Conservation (phyloP, 2,888 invertebrate genomes). For the Spisula subtruncata region DNA sequence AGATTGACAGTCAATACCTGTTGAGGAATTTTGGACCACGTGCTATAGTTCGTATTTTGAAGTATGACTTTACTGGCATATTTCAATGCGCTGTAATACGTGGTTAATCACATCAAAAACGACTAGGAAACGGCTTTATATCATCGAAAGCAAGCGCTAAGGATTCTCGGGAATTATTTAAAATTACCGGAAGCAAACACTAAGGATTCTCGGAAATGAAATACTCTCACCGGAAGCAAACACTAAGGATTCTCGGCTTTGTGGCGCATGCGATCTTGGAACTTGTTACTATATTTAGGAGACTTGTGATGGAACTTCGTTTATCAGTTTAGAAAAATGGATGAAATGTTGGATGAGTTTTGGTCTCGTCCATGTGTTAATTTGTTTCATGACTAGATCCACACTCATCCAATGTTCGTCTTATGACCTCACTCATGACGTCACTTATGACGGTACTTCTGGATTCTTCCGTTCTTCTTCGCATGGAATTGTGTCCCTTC, state of each 20-base stretch:
- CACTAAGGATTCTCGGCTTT: slow-evolving; percentile 29
- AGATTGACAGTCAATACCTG: background rate
- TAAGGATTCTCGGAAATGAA: background rate
- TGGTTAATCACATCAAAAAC: slow-evolving; percentile 33
- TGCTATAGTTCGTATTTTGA: slow-evolving; percentile 51
- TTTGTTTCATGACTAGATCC: slow-evolving; percentile 70
- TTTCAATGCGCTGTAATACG: slow-evolving; percentile 50
- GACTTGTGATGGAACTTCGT: slow-evolving; percentile 2
- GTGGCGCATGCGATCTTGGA: slow-evolving; percentile 28
- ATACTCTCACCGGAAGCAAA: slow-evolving; percentile 11
- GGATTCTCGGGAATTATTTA: background rate
- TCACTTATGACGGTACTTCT: slow-evolving; percentile 47
- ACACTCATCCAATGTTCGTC: slow-evolving; percentile 72
- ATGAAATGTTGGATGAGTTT: slow-evolving; percentile 69
- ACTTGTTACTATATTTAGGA: slow-evolving; percentile 35
- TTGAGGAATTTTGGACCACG: slow-evolving; percentile 44
- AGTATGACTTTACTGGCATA: slow-evolving; percentile 32
- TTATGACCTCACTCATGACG: slow-evolving; percentile 50
- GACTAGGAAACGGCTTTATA: background rate
- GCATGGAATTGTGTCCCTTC: background rate
- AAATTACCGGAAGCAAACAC: background rate
- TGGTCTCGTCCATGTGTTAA: slow-evolving; percentile 70
- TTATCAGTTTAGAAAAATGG: slow-evolving; percentile 39
- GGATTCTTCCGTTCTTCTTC: too few species aligned
- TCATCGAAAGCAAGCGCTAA: background rate